phyloP scores from a whole-genome alignment of 2,113 vertebrate species.

The Scatophagus argus region DNA sequence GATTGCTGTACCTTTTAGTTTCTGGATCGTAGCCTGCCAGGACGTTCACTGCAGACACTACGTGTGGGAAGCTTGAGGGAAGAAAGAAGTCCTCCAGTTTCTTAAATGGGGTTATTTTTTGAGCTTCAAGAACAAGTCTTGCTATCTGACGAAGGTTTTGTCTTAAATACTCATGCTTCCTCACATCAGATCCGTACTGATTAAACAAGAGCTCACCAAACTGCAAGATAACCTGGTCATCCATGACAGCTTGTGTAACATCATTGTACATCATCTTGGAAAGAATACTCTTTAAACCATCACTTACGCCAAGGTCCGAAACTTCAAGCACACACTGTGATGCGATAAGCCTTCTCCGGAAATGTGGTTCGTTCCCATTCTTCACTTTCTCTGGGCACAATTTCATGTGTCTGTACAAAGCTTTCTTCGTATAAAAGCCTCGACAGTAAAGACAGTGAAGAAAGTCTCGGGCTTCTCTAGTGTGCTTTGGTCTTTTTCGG shows the following conservation, averaged over 20 bases:
- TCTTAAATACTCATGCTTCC: conserved; percentile 39
- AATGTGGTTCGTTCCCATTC: background rate
- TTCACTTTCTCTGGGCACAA: conserved; percentile 44
- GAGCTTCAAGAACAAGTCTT: conserved; percentile 67
- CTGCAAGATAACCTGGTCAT: conserved; percentile 57
- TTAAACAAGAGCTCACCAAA: conserved; percentile 59
- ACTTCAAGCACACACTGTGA: conserved; percentile 34
- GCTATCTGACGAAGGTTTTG: conserved; percentile 71
- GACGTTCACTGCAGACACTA: conserved; percentile 68
- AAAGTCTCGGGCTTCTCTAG: conserved; percentile 47
- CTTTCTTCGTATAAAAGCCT: conserved; percentile 38
- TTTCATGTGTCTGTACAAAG: conserved; percentile 48
- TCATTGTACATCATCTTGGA: conserved; percentile 62
- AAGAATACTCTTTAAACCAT: conserved; percentile 42
- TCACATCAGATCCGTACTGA: background rate
- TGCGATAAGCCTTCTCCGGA: background rate
- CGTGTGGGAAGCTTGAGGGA: conserved; percentile 62
- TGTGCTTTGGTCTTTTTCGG: conserved; percentile 7
- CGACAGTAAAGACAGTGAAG: conserved; percentile 70
- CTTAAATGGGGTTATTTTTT: conserved; percentile 51
- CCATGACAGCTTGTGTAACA: conserved; percentile 55
- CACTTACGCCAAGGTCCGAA: conserved; percentile 32
- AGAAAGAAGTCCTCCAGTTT: conserved; percentile 72
- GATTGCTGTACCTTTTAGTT: conserved; percentile 36
- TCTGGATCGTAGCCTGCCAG: conserved; percentile 62